Evolutionary conservation across 2,888 invertebrate species (phyloP), one percentile per base, ranked within the genome.

Genomic region (Diloba caeruleocephala): DNA sequence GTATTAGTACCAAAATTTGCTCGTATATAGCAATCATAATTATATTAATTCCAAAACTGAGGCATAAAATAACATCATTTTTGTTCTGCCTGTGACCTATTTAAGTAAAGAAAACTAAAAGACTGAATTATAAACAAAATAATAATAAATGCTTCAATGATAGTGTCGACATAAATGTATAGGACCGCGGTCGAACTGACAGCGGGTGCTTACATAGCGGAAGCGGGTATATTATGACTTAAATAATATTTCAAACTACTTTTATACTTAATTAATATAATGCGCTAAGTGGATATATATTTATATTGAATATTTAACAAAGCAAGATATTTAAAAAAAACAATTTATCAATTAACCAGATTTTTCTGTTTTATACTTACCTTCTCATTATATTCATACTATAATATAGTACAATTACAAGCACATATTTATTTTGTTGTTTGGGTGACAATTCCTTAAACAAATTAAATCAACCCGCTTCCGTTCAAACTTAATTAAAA

Each of bases 111-210:
- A 39, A 38, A 64, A 60, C 48, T 56, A 56, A 66, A 73, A 65
- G 65, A 72, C 53, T 65, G 57, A 57, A 52, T 65, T 59, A 64
- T 52, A 49, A 66, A 71, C 49, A 64, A 61, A 65, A 63, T 43
- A 59, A 74, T 67, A 74, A 76, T 85, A 85, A 86, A 85, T 85
- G 85, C 85, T 77, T 69, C 58, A 62, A 66, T 59, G 63, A 71
- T 61, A 64, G 57, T 64, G 64, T 60, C 42, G 49, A 67, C 62
- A 54, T 44, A 54, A 59, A 17, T 34, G 33, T 43, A 51, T 70
- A 62, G 62, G 31, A 53, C 21, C 48, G 60, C 62, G 60, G 69
- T 59, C 55, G 52, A 10, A 51, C 26, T 43, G 44, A 52, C 28
- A 60, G 71, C 70, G 70, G 59, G 42, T 32, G 54, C 59, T 53